phyloP scores from a whole-genome alignment of 2,113 vertebrate species.

The Acrocephalus kingi region DNA sequence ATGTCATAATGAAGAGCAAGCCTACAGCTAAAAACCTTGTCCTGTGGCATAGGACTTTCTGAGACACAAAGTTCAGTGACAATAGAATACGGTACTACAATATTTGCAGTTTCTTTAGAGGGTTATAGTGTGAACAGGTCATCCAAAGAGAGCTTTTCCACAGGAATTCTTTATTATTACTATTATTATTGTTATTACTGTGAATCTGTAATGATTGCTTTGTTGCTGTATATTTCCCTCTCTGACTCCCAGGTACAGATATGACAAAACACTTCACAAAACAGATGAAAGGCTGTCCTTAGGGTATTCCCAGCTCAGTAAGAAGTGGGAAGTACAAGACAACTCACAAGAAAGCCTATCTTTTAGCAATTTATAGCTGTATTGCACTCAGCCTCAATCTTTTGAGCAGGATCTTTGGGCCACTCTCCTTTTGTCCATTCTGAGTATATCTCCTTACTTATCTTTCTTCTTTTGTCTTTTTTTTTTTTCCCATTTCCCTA shows the following conservation, averaged over 20 bases:
- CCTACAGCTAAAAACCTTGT: neutral
- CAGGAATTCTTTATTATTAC: neutral
- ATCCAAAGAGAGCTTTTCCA: neutral
- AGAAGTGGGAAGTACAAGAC: constrained; percentile 1
- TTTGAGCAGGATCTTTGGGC: neutral
- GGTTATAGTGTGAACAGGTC: neutral
- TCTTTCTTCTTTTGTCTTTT: neutral
- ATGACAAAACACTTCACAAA: neutral
- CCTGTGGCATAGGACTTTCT: neutral
- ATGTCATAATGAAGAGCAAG: neutral
- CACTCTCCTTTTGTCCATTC: neutral
- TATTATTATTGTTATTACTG: neutral
- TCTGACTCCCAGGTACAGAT: neutral
- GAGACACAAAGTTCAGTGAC: neutral
- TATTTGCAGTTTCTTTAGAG: neutral
- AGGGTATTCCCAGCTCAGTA: constrained; percentile 28
- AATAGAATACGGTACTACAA: neutral
- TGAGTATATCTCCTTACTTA: neutral
- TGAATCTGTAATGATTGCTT: neutral
- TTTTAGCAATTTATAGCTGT: constrained; percentile 1
- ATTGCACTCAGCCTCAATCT: neutral
- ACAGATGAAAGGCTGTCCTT: neutral
- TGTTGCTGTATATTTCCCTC: neutral
- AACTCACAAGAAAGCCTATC: constrained; percentile 1
- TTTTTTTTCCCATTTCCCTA: neutral